Base-by-base conservation (phyloP, 1,140 invertebrate genomes). In the Trachymyrmex cornetzi region DNA sequence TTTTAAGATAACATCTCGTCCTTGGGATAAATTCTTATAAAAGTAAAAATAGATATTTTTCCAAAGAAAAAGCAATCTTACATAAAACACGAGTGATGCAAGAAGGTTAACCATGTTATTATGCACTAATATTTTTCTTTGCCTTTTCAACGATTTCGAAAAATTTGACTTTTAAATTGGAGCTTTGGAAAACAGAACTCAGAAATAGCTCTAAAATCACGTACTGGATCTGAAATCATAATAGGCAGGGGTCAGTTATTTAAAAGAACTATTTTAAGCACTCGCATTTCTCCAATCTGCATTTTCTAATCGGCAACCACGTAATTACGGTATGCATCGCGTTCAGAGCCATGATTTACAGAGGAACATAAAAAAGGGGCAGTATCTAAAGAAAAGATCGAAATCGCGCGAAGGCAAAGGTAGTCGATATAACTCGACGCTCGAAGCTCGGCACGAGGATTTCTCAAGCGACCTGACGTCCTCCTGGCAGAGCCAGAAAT, bases 401-500 rank as follows among this genome's bases (percentile, higher is more conserved):
- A 34, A 85, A 87, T 87, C 81, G 84, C 86, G 84, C 80, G 81
- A 69, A 72, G 66, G 71, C 38, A 50, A 67, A 77, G 59, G 85
- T 61, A 82, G 77, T 50, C 77, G 77, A 86, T 71, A 85, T 86
- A 67, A 53, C 19, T 48, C 66, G 77, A 50, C 44, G 64, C 63
- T 81, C 88, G 87, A 91, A 92, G 91, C 89, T 91, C 92, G 88
- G 91, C 93, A 77, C 81, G 87, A 77, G 90, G 85, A 93, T 92
- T 90, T 91, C 90, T 94, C 93, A 93, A 93, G 91, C 87, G 85
- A 86, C 89, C 90, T 93, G 93, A 93, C 93, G 90, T 91, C 90
- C 90, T 90, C 77, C 82, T 92, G 88, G 92, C 89, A 93, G 93
- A 93, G 90, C 88, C 92, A 92, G 92, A 94, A 93, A 94, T 93